Evolutionary conservation across 1,140 invertebrate genomes (phyloP), one percentile per base, ranked within the genome.

Genomic region (Brachionus plicatilis): DNA sequence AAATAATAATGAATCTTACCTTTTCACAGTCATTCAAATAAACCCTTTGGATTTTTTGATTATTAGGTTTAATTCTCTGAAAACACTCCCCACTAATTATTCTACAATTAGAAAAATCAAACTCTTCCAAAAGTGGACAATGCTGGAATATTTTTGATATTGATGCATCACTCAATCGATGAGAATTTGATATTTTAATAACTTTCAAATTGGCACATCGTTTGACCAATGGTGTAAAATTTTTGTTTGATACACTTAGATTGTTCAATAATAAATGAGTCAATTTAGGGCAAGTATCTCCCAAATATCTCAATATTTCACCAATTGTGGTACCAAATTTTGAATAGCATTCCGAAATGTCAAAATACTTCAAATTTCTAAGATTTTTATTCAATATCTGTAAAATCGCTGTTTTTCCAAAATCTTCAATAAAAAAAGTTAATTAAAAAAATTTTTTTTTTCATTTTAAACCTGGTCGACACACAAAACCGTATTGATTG

Each of bases 61-160:
- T 68, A 82, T 65, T 24, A 2, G 8, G 9, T n/a, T 65, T 65
- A 12, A 68, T 17, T 68, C 41, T 45, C 12, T 68, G 24, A n/a
- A 82, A 82, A 68, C 79, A 82, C 12, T 17, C 17, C 5, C 79
- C 79, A 27, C 6, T 65, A 3, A 82, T 65, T 1, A 33, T 17
- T 24, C 29, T 9, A 47, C 79, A 82, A 47, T 37, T 65, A 17
- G 50, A 24, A 27, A 82, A 65, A 68, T 82, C 53, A 12, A 82
- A 68, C 14, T 82, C 20, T 41, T 82, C 53, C 79, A 82, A 47
- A 47, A 37, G 3, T 1, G 53, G 53, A 47, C 79, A 82, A 47
- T 68, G 65, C 37, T 68, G 79, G 37, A 82, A 82, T 43, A 82
- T 43, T 68, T 82, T 60, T 20, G 79, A 60, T 9, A 82, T 33